Base-by-base conservation (phyloP, 1,140 invertebrate genomes). In the Ips nitidus region DNA sequence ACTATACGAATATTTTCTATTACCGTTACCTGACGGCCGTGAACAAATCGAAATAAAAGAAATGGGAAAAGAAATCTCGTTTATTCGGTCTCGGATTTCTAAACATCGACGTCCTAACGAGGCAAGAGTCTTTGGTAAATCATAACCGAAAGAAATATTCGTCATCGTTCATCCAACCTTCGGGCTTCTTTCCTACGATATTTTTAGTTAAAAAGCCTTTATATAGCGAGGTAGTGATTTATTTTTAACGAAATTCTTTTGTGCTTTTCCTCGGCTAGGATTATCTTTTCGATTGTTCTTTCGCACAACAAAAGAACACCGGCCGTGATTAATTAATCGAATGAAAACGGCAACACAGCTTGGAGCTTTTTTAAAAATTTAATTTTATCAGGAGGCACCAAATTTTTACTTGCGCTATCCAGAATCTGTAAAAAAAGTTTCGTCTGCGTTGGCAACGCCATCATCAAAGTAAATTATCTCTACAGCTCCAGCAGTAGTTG, bases 231-330 rank as follows among this genome's bases (percentile, higher is more conserved):
- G 39, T 59, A 8, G 38, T 40, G 57, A 60, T 68, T 68, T 60
- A 68, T 68, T 68, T 68, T 68, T 68, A 52, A 60, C 52, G 58
- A 68, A 68, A 68, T 68, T 57, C 55, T 39, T 68, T 50, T 50
- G 57, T 68, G 66, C 57, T 42, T 58, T 68, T 59, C 8, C 50
- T 8, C 38, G 41, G 43, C 53, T 68, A 36, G 66, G 36, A 57
- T 66, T 57, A 66, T 43, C 53, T 57, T 66, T 66, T 58, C 53
- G 60, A 66, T 66, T 68, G 56, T 68, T 68, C 42, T 68, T 59
- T n/a, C 43, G 6, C 37, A 22, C 7, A 50, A 47, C 37, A 55
- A 47, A 52, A 57, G 52, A 36, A 4, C 5, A 22, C 1, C 7
- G 42, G 43, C 22, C 5, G 43, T 47, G 53, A 57, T 66, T 43